Conservation (phyloP, 2,113 vertebrate species). For the Petaurus breviceps region DNA sequence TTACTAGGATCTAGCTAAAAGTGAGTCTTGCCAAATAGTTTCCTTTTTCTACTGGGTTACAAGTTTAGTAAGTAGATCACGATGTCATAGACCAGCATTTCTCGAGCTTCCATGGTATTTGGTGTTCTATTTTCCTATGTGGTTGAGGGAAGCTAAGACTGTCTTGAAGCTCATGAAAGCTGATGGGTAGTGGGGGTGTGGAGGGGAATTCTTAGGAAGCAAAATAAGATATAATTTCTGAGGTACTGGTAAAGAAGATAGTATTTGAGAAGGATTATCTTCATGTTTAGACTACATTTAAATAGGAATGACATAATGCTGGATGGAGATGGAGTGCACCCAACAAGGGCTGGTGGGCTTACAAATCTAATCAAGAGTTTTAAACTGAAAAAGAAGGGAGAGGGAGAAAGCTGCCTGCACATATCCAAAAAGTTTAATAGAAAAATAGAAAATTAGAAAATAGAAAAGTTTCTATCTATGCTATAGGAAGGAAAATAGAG, state of each 20-base stretch:
- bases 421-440: not conserved
- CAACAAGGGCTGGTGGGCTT: not conserved
- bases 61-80: not conserved
- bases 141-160: not conserved
- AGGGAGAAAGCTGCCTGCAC: not conserved
- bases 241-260: not conserved
- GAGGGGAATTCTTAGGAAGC: not conserved
- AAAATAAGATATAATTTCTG: not conserved
- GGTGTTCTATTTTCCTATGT: not conserved
- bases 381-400: not conserved
- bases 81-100: not conserved
- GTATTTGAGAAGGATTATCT: not conserved
- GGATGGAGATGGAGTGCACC: not conserved
- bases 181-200: not conserved
- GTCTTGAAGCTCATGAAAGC: not conserved
- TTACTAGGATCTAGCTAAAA: not conserved
- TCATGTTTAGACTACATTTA: not conserved
- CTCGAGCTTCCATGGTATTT: not conserved
- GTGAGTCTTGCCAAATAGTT: not conserved
- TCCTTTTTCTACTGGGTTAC: not conserved
- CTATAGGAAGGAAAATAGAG: not conserved
- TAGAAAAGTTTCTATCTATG: too few relatives aligned
- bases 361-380: not conserved
- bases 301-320: not conserved
- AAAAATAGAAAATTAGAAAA: too few relatives aligned